Evolutionary conservation across 2,113 vertebrate species (phyloP).

Genomic region (Corythornis cristatus): DNA sequence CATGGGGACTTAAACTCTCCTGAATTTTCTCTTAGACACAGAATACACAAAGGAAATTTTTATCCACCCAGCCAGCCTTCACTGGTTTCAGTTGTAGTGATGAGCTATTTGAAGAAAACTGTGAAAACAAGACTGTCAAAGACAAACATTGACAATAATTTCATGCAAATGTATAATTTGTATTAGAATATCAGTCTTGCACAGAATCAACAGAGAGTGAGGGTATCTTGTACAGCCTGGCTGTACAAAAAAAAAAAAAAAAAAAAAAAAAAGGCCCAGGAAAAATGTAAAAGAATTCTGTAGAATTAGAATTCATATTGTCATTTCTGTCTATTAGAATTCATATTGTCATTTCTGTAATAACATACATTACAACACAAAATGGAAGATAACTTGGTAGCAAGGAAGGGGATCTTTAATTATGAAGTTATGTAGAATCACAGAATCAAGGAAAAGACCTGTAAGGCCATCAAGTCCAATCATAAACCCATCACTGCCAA

Average conservation of each 20-base stretch:
- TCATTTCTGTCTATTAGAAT: neutral
- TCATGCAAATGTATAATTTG: neutral
- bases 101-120: neutral
- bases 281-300: neutral
- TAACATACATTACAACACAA: neutral
- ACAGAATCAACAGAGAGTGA: neutral
- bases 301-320: neutral
- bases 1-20: neutral
- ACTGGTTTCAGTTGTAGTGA: neutral
- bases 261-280: neutral
- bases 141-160: neutral
- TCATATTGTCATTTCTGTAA: neutral
- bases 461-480: neutral
- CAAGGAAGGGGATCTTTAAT: neutral
- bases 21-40: neutral
- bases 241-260: neutral
- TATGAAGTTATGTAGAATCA: neutral
- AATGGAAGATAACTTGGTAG: neutral
- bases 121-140: neutral
- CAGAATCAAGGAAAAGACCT: neutral
- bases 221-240: neutral
- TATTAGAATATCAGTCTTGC: neutral
- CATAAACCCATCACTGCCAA: neutral
- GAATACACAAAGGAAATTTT: neutral
- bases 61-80: neutral